Evolutionary conservation across 2,797 vertebrate genomes (phyloP).

Genomic region (Hoplostethus mediterraneus): DNA sequence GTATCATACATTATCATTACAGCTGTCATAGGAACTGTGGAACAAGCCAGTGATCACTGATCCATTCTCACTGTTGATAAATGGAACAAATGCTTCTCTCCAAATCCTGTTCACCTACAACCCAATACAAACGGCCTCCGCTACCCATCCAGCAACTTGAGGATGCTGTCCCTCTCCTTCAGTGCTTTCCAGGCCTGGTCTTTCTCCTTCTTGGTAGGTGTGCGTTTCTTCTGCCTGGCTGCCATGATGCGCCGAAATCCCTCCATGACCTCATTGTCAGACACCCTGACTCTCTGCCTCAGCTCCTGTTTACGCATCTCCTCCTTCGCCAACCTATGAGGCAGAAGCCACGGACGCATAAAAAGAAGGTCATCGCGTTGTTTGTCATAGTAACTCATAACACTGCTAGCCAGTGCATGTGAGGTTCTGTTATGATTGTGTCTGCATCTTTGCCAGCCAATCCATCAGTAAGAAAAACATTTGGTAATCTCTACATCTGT

Average conservation of each 20-base stretch:
- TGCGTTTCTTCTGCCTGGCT: conserved; percentile 97
- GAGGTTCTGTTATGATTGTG: too few species aligned
- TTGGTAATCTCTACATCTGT: too few species aligned
- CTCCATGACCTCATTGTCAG: conserved; percentile 98
- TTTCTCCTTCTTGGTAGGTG: conserved; percentile 98
- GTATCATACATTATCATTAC: conserved; percentile 30
- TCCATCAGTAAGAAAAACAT: too few species aligned
- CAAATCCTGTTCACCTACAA: neutral
- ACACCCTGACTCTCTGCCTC: conserved; percentile 94
- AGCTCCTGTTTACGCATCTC: conserved; percentile 96
- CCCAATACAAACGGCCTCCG: conserved; percentile 5
- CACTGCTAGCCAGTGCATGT: neutral
- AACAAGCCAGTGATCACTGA: conserved; percentile 5
- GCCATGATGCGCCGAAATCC: conserved; percentile 99
- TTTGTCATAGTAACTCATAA: neutral
- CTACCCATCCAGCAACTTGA: conserved; percentile 93
- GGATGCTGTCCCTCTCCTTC: conserved; percentile 97
- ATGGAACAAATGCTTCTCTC: conserved; percentile 10
- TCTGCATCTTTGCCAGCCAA: too few species aligned
- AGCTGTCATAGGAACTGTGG: conserved; percentile 18
- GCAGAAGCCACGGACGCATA: neutral
- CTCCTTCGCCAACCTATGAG: conserved; percentile 91
- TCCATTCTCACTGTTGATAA: conserved; percentile 16
- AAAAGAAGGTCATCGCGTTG: neutral
- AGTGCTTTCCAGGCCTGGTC: conserved; percentile 98